These are phyloP conservation scores for Nomada hirtipes DNA, from an alignment of 2,888 invertebrate species.

Conservation along the genomic window DNA sequence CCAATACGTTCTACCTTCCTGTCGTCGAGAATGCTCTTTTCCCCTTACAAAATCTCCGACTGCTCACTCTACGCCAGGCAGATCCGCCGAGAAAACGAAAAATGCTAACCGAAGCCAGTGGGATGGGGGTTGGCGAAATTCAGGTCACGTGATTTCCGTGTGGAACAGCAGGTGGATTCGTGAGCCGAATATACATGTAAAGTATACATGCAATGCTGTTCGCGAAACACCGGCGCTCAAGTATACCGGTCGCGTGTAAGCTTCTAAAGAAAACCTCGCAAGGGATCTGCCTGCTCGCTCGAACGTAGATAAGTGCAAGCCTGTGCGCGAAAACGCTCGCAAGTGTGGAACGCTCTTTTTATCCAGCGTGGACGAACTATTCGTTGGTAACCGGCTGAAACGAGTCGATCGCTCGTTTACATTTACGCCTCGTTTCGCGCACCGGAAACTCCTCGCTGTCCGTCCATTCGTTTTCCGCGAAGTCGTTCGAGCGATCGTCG, in stretches of 20 bases:
- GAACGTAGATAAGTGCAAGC: neutral
- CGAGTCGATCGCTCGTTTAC: conserved; percentile 70
- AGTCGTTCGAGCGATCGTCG: conserved; percentile 53
- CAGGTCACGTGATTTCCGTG: conserved; percentile 39
- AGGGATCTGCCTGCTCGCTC: neutral
- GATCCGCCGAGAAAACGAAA: too few relatives aligned
- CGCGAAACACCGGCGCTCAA: neutral
- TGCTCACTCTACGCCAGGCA: too few relatives aligned
- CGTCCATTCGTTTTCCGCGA: conserved; percentile 60
- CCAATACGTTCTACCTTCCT: too few relatives aligned
- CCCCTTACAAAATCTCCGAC: too few relatives aligned
- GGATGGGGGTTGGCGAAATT: conserved; percentile 41
- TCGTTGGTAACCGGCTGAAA: conserved; percentile 56
- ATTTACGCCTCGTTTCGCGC: conserved; percentile 73
- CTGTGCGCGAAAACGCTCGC: neutral
- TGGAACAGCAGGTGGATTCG: conserved; percentile 7
- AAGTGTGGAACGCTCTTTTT: neutral
- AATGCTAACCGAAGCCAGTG: neutral
- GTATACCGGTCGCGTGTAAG: neutral
- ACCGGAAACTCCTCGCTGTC: conserved; percentile 54
- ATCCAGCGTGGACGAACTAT: conserved; percentile 46
- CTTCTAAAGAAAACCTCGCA: neutral
- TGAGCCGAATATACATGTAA: conserved; percentile 9
- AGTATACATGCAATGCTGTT: conserved; percentile 12
- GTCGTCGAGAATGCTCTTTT: too few relatives aligned